Conservation (phyloP, 2,113 vertebrate genomes). For the Seriola rivoliana region DNA sequence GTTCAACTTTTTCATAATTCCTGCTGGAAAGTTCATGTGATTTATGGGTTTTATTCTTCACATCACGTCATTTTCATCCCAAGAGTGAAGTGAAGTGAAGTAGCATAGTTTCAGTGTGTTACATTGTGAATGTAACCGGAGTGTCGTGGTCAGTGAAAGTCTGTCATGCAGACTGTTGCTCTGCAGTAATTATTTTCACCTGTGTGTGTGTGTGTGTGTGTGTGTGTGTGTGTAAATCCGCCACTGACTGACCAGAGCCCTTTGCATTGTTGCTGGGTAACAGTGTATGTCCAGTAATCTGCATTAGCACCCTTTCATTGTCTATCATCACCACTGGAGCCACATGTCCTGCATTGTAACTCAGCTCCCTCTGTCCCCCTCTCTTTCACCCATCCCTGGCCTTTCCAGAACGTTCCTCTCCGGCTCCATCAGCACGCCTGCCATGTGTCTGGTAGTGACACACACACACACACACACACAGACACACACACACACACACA, state of each 20-base stretch:
- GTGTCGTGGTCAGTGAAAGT: conserved; percentile 36
- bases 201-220: conserved; percentile 42
- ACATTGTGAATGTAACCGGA: conserved; percentile 17
- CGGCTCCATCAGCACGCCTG: conserved; percentile 14
- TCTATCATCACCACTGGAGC: conserved; percentile 2
- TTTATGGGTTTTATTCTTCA: conserved; percentile 11
- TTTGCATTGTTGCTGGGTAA: conserved; percentile 29
- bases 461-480: conserved; percentile 18
- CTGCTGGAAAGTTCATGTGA: not conserved
- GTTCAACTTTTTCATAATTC: not conserved
- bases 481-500: conserved; percentile 11
- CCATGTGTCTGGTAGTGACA: conserved; percentile 37
- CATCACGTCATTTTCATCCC: not conserved
- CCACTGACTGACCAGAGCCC: conserved; percentile 6
- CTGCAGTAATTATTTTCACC: conserved; percentile 39
- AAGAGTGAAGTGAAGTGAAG: conserved; percentile 2
- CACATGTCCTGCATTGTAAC: not conserved
- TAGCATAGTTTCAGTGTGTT: conserved; percentile 1
- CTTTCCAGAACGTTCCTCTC: conserved; percentile 57
- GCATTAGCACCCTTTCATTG: conserved; percentile 25
- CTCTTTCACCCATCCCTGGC: conserved; percentile 24
- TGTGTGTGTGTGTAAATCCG: conserved; percentile 33
- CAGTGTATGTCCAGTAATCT: conserved; percentile 39
- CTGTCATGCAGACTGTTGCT: conserved; percentile 37
- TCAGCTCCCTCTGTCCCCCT: not conserved